Evolutionary conservation across 2,113 vertebrate species (phyloP), one percentile per base, ranked within the genome.

Genomic region (Machaerirhynchus nigripectus): DNA sequence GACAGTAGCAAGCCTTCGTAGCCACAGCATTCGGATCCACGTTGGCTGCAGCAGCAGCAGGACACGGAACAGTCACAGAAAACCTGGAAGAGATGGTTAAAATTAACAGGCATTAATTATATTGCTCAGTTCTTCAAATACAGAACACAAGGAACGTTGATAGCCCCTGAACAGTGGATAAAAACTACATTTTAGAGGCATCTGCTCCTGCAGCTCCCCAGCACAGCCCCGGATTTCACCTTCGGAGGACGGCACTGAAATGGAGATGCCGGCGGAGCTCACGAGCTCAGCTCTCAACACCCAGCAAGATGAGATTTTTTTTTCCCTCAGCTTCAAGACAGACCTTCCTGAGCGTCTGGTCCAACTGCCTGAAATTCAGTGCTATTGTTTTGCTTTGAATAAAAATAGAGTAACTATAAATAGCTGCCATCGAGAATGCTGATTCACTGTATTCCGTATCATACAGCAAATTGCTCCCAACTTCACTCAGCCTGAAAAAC

Each of bases 391-490:
- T 84, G 47, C 68, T 93, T 84, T 37, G 71, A 92, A 77, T 81
- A 94, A 95, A 97, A 97, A 96, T 87, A 96, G 89, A 81, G 80
- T 12, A 31, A 50, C 91, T 90, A 90, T 90, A 89, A 95, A 96
- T 88, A 93, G 93, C 56, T 86, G 83, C 70, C 95, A 88, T 65
- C 3, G 7, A 24, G 0, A 95, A 95, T 89, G 93, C 96, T 96
- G 95, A 97, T 93, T 93, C 96, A 95, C 70, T 93, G 82, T 70
- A 89, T 63, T 92, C 89, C 42, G 16, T 89, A 92, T 78, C 91
- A 44, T 70, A 63, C 46, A 40, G 88, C 73, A 84, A 95, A 95
- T 4, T 86, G 86, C 73, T 93, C 74, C 90, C 42, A 84, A 92
- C 76, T 92, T 89, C 90, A 67, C 60, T 70, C 59, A 69, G 85